These are phyloP conservation scores for Cyprinodon tularosa DNA, from an alignment of 2,113 vertebrate genomes.

Conservation along the genomic window DNA sequence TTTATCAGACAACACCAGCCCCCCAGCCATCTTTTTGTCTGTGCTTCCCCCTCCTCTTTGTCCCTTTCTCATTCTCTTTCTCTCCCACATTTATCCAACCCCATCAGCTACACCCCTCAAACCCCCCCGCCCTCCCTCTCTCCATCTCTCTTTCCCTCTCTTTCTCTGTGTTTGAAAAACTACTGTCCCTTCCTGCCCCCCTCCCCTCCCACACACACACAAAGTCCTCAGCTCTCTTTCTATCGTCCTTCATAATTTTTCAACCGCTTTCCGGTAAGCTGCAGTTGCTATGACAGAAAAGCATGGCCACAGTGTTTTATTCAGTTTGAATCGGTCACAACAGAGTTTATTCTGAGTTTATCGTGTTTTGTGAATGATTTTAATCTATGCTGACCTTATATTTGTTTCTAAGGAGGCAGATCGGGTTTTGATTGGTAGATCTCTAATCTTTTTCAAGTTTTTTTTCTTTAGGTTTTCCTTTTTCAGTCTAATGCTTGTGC, in stretches of 20 bases:
- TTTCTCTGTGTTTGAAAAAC: slow-evolving; percentile 54
- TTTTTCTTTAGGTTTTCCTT: not conserved
- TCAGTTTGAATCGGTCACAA: slow-evolving; percentile 33
- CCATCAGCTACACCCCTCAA: slow-evolving; percentile 34
- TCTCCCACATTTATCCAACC: slow-evolving; percentile 77
- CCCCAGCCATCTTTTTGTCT: slow-evolving; percentile 61
- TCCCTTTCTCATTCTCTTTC: slow-evolving; percentile 77
- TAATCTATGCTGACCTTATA: not conserved
- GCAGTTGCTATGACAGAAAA: slow-evolving; percentile 3
- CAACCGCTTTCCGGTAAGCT: slow-evolving; percentile 55
- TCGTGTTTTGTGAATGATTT: not conserved
- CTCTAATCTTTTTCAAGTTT: not conserved
- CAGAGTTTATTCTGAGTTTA: not conserved
- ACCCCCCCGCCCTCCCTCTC: slow-evolving; percentile 35
- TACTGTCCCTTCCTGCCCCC: slow-evolving; percentile 66
- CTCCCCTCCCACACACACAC: slow-evolving; percentile 40
- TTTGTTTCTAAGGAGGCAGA: not conserved
- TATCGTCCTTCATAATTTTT: slow-evolving; percentile 72
- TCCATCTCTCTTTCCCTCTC: slow-evolving; percentile 52
- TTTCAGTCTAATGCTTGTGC: not conserved
- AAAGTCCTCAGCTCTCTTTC: slow-evolving; percentile 57
- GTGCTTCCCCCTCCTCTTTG: slow-evolving; percentile 58
- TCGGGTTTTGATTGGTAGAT: not conserved
- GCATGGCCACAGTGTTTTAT: slow-evolving; percentile 24
- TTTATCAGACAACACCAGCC: slow-evolving; percentile 73